phyloP scores from a whole-genome alignment of 2,113 vertebrate species.

The Coracopsis vasa region DNA sequence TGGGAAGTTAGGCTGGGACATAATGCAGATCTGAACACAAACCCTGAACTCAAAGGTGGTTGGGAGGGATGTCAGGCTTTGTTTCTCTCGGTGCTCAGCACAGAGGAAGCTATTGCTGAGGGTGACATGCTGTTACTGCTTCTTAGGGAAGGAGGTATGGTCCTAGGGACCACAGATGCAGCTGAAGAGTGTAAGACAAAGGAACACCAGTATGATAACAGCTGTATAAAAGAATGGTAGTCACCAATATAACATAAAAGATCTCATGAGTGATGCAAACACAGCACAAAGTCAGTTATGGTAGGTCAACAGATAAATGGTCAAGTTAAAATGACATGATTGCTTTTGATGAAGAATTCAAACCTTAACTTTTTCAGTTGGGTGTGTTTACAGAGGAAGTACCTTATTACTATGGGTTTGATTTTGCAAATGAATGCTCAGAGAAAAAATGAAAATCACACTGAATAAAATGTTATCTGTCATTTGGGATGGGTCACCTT shows the following conservation, averaged over 20 bases:
- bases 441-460: background rate
- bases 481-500: background rate
- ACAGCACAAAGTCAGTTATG: background rate
- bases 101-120: no score
- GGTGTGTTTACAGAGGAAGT: background rate
- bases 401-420: background rate
- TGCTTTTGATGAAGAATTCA: background rate
- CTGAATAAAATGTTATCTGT: background rate
- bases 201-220: background rate
- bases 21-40: background rate
- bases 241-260: background rate
- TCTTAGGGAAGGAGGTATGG: background rate
- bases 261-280: background rate
- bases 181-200: background rate
- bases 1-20: background rate
- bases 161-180: no score
- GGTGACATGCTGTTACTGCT: background rate
- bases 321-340: background rate
- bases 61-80: background rate
- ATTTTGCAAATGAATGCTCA: background rate
- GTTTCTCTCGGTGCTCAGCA: background rate
- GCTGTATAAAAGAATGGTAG: background rate
- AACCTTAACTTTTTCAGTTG: background rate
- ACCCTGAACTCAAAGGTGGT: background rate
- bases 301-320: background rate